Evolutionary conservation across 2,113 vertebrate species (phyloP), one percentile per base, ranked within the genome.

Genomic region (Chiloscyllium plagiosum): DNA sequence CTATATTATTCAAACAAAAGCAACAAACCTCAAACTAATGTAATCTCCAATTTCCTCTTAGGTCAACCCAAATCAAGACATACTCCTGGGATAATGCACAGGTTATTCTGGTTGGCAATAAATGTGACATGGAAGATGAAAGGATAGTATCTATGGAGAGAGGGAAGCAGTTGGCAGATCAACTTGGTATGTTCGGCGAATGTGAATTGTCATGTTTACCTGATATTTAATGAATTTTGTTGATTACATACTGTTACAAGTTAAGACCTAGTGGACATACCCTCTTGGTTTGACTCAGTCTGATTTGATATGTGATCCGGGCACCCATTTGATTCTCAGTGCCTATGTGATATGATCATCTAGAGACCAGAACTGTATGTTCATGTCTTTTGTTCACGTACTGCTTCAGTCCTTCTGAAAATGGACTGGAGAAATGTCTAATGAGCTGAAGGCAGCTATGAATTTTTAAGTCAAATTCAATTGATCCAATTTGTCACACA

Each of bases 41-140:
- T 29, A 72, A 83, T 83, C 0, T 96, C 96, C 76, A 95, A 97
- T 0, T 96, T 89, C 76, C 96, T 96, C 96, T 96, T 97, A 99
- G 99, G 99, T 99, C 99, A 96, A 99, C 99, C 96, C 99, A 99
- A 97, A 99, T 99, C 97, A 99, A 99, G 97, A 99, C 99, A 0
- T 99, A 99, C 96, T 99, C 99, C 24, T 99, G 99, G 99, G 99
- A 99, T 96, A 99, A 99, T 96, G 99, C 99, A 83, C 99, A 99
- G 97, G 99, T 99, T 97, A 98, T 99, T 97, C 97, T 99, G 96
- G 99, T 98, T 5, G 99, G 98, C 76, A 99, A 99, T 97, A 99
- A 99, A 96, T 99, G 99, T 96, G 99, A 99, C 97, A 99, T 99
- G 99, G 99, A 99, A 96, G 99, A 99, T 80, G 99, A 99, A 97